Conservation (phyloP, 2,888 invertebrate species). For the Oligia strigilis region DNA sequence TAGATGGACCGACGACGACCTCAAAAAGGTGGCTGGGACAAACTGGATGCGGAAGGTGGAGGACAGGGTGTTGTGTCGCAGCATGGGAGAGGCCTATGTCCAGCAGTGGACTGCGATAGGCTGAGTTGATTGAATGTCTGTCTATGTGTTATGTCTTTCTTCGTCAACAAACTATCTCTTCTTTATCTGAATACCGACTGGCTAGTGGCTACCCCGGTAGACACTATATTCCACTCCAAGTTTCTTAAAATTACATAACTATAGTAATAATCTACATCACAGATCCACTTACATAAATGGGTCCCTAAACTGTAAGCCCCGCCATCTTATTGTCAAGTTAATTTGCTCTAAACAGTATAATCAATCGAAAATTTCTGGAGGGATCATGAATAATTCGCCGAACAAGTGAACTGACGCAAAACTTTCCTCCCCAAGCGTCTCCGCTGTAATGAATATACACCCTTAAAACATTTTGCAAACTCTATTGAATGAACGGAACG, state of each 20-base stretch:
- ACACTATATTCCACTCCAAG: no score
- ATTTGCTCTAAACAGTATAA: slow-evolving; percentile 82
- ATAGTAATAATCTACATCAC: slow-evolving; percentile 9
- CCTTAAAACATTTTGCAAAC: slow-evolving; percentile 75
- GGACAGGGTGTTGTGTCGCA: not conserved
- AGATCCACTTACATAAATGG: slow-evolving; percentile 26
- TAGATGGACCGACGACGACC: not conserved
- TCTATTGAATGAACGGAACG: slow-evolving; percentile 71
- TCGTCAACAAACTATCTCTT: not conserved
- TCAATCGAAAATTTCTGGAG: slow-evolving; percentile 81
- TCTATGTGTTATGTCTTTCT: not conserved
- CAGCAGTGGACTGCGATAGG: not conserved
- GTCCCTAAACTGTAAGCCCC: slow-evolving; percentile 29
- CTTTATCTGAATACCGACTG: not conserved
- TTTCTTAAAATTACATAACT: not conserved
- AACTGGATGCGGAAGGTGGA: not conserved
- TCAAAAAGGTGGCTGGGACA: not conserved
- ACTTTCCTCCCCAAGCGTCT: slow-evolving; percentile 70
- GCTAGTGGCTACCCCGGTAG: not conserved
- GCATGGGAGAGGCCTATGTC: not conserved
- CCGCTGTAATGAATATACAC: slow-evolving; percentile 71
- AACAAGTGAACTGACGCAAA: slow-evolving; percentile 74
- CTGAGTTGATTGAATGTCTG: not conserved
- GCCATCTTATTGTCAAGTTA: slow-evolving; percentile 65
- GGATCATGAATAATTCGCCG: slow-evolving; percentile 84